A percentile compares a stretch with the other conserved stretches of the same genome.
These are phyloP conservation scores for Dryobota labecula DNA, from an alignment of 2,888 invertebrate genomes.

Conservation along the genomic window DNA sequence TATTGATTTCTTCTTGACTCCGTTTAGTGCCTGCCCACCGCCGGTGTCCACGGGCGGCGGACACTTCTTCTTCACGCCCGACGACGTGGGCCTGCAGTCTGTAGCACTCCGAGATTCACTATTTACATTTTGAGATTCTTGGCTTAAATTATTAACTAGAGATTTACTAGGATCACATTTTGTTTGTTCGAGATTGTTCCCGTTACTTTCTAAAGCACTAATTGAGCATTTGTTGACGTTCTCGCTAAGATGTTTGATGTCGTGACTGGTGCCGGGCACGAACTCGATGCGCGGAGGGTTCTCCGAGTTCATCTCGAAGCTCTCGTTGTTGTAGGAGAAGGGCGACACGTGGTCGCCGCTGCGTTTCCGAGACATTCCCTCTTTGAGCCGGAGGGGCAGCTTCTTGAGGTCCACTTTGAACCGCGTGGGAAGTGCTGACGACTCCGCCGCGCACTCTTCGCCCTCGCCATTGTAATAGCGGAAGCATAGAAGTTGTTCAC, in stretches of 20 bases:
- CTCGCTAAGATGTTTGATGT: conserved; percentile 88
- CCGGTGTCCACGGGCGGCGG: conserved; percentile 90
- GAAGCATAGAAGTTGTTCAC: conserved; percentile 92
- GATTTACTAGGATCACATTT: conserved; percentile 89
- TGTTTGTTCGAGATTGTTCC: conserved; percentile 85
- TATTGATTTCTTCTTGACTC: conserved; percentile 92
- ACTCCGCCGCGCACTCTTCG: conserved; percentile 92
- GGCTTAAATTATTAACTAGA: conserved; percentile 85
- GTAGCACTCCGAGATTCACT: conserved; percentile 85
- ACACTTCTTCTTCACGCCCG: conserved; percentile 90
- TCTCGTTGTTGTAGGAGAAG: conserved; percentile 88
- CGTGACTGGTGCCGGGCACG: conserved; percentile 83
- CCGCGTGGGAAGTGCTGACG: conserved; percentile 85
- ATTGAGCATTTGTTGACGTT: conserved; percentile 90
- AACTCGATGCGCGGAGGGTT: conserved; percentile 83
- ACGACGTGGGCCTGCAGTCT: conserved; percentile 83
- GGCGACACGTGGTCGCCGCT: conserved; percentile 87
- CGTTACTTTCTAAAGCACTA: conserved; percentile 88
- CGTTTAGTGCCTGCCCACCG: conserved; percentile 85
- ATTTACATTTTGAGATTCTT: conserved; percentile 86
- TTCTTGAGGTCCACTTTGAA: conserved; percentile 91
- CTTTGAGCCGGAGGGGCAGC: conserved; percentile 89
- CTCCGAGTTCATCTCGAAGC: conserved; percentile 89
- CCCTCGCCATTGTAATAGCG: conserved; percentile 93
- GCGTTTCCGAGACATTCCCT: conserved; percentile 87